Conservation (phyloP, 2,797 vertebrate species). For the Acropternis orthonyx region DNA sequence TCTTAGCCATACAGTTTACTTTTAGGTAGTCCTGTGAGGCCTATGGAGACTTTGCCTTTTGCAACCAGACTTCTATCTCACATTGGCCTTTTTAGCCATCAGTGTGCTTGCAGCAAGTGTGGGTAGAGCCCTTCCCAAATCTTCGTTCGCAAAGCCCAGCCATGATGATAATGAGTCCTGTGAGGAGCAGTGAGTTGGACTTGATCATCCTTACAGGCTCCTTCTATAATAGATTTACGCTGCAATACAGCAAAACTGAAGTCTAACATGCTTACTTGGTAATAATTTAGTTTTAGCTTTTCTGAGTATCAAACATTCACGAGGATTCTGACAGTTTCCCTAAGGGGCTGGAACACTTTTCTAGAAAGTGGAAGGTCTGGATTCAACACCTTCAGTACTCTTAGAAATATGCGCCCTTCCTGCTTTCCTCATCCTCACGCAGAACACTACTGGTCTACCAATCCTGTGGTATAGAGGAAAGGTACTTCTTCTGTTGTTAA, state of each 20-base stretch:
- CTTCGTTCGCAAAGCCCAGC: too few species aligned
- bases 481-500: background rate
- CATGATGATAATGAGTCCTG: too few species aligned
- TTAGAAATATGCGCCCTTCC: background rate
- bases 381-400: background rate
- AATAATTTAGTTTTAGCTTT: background rate
- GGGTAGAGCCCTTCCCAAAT: too few species aligned
- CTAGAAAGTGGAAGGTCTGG: background rate
- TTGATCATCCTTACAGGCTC: background rate
- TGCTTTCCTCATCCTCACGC: background rate
- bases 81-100: too few species aligned
- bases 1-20: accelerated
- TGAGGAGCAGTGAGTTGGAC: background rate
- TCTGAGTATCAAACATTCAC: background rate
- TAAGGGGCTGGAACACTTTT: background rate
- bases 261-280: background rate
- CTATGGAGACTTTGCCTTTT: too few species aligned
- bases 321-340: background rate
- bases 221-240: background rate
- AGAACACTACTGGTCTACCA: background rate
- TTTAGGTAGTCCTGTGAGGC: background rate
- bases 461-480: background rate
- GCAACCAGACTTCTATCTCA: too few species aligned
- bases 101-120: too few species aligned
- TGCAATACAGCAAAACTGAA: background rate